Evolutionary conservation across 2,113 vertebrate species (phyloP).

Genomic region (Rhinolophus sinicus): DNA sequence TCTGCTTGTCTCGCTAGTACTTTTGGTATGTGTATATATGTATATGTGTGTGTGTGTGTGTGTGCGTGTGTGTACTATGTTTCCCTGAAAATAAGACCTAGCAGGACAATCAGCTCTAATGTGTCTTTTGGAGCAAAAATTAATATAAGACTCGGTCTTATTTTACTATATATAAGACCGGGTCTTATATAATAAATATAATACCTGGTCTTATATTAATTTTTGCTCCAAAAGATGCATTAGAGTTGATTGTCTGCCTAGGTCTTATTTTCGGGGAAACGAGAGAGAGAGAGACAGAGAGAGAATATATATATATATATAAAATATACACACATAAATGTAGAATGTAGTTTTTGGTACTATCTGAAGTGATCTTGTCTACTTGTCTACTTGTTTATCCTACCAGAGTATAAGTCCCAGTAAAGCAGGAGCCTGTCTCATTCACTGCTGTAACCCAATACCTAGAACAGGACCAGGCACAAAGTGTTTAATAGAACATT

Average conservation of each 20-base stretch:
- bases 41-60: neutral
- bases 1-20: neutral
- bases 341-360: neutral
- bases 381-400: neutral
- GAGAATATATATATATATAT: too few relatives aligned
- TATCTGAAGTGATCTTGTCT: neutral
- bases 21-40: neutral
- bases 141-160: too few relatives aligned
- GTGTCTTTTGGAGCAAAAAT: too few relatives aligned
- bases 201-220: too few relatives aligned
- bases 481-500: neutral
- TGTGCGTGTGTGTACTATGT: neutral
- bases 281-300: too few relatives aligned
- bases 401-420: neutral
- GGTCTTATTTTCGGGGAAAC: too few relatives aligned
- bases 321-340: neutral
- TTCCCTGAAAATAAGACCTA: too few relatives aligned
- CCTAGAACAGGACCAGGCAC: neutral
- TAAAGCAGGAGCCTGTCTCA: neutral
- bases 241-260: too few relatives aligned
- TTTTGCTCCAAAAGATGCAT: too few relatives aligned
- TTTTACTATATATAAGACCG: too few relatives aligned
- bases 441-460: neutral
- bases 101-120: too few relatives aligned
- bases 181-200: too few relatives aligned